phyloP scores from a whole-genome alignment of 1,140 invertebrate species.

The Heliconius hermathena region DNA sequence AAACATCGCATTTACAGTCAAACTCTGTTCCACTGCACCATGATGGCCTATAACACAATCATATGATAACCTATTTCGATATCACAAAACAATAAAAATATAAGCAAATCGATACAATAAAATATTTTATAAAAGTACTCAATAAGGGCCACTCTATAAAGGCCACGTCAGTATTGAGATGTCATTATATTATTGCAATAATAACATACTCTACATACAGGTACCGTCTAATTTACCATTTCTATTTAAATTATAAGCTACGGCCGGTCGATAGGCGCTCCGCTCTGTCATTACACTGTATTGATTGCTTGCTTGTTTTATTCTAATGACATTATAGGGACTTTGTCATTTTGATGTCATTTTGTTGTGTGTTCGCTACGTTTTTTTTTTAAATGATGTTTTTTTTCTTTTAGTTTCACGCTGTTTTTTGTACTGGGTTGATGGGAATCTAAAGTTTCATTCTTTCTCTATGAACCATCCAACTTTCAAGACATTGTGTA shows the following conservation, averaged over 20 bases:
- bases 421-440: no score
- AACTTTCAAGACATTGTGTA: no score
- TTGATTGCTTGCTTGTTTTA: slow-evolving; percentile 4
- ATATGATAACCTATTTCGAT: no score
- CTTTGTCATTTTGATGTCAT: neutral
- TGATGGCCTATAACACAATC: no score
- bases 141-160: neutral
- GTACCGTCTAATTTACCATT: slow-evolving; percentile 9
- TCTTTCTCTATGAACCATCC: no score
- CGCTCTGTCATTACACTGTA: neutral
- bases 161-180: slow-evolving; percentile 4
- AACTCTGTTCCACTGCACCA: no score
- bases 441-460: no score
- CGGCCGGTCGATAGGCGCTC: neutral
- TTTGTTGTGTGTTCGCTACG: neutral
- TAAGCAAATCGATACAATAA: neutral
- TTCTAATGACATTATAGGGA: slow-evolving; percentile 5
- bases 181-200: slow-evolving; percentile 3
- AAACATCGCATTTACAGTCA: no score
- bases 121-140: neutral
- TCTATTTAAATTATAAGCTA: neutral
- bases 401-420: neutral
- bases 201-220: neutral
- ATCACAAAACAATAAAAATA: no score
- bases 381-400: neutral